Evolutionary conservation across 1,140 invertebrate genomes (phyloP).

Genomic region (Dysdera silvatica): DNA sequence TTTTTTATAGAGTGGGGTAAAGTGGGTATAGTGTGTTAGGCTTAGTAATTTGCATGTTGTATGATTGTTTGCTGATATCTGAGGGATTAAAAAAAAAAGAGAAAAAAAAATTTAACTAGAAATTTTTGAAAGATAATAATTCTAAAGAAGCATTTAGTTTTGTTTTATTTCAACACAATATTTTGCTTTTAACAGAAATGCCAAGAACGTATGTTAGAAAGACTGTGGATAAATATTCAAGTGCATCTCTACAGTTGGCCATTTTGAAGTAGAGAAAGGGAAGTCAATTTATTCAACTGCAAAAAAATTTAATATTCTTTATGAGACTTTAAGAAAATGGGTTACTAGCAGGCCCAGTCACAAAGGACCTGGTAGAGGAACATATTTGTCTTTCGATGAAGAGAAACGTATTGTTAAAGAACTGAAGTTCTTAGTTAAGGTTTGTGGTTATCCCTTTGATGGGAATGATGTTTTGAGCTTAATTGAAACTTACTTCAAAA

Average conservation of each 20-base stretch:
- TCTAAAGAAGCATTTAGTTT: too few species aligned
- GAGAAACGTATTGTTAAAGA: neutral
- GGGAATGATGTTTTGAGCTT: neutral
- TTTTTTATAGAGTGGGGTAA: too few species aligned
- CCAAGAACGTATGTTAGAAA: too few species aligned
- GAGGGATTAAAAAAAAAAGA: too few species aligned
- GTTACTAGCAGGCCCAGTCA: neutral
- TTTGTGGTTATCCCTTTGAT: neutral
- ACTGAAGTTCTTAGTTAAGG: neutral
- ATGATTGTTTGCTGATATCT: too few species aligned
- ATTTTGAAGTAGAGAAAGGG: neutral
- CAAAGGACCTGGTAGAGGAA: neutral
- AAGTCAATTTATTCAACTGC: neutral
- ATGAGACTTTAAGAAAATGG: neutral
- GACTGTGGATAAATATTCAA: neutral
- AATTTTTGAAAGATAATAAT: too few species aligned
- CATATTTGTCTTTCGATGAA: neutral
- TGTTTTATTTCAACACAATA: too few species aligned
- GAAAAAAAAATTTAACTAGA: too few species aligned
- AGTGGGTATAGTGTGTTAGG: too few species aligned
- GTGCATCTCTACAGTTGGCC: neutral
- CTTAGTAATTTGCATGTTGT: too few species aligned
- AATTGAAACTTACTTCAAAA: neutral
- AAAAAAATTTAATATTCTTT: neutral
- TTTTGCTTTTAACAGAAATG: too few species aligned